A percentile compares a stretch with the other conserved stretches of the same genome.
These are phyloP conservation scores for Mesorhabditis spiculigera DNA, from an alignment of 2,888 invertebrate species.

Conservation along the genomic window DNA sequence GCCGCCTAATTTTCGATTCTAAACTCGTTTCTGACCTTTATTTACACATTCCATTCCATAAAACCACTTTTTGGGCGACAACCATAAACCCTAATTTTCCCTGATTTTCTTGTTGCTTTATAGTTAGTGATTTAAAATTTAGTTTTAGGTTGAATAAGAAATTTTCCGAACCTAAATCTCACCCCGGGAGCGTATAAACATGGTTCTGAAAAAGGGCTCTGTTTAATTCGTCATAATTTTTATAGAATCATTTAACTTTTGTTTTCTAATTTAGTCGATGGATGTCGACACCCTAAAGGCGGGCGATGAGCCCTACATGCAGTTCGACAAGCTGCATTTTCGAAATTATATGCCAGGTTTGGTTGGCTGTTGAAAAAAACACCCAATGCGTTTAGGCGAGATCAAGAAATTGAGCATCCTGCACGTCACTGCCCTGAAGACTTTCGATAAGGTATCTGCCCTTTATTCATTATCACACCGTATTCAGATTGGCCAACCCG, in stretches of 20 bases:
- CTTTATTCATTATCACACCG: background rate
- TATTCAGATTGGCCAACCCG: conserved; percentile 49
- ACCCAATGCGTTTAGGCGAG: conserved; percentile 15
- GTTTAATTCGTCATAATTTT: no score
- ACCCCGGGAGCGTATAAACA: no score
- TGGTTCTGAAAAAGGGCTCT: no score
- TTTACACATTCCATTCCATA: no score
- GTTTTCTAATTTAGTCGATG: background rate
- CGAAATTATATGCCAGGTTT: conserved; percentile 44
- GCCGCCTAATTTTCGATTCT: no score
- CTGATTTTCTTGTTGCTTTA: no score
- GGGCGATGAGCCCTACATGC: conserved; percentile 44
- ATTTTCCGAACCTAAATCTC: no score
- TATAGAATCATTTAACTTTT: background rate
- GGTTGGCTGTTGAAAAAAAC: background rate
- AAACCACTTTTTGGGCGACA: no score
- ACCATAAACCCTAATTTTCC: no score
- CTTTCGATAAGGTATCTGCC: conserved; percentile 48
- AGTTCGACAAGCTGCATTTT: conserved; percentile 45
- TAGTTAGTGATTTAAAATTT: no score
- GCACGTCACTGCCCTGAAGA: conserved; percentile 47
- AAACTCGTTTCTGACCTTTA: no score
- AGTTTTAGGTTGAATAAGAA: no score
- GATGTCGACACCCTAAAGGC: background rate
- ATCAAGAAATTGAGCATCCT: conserved; percentile 50